Evolutionary conservation across 2,113 vertebrate species (phyloP).

Genomic region (Baryphthengus martii): DNA sequence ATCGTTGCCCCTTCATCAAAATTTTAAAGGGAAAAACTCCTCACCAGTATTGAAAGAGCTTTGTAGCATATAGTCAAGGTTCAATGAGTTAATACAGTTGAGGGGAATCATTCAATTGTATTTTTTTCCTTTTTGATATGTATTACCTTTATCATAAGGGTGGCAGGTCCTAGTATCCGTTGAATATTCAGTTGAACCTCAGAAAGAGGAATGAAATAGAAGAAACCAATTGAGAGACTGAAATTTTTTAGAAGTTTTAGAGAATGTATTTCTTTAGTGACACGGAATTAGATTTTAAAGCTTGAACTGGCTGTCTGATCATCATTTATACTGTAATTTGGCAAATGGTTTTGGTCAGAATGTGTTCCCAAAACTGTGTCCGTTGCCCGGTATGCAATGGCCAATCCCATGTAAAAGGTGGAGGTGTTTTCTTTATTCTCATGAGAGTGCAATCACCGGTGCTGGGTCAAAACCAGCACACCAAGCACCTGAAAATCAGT

Average conservation of each 20-base stretch:
- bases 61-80: background rate
- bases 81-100: background rate
- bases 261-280: background rate
- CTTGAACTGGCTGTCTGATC: background rate
- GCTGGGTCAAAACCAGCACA: no score
- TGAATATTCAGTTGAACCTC: background rate
- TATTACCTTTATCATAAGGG: background rate
- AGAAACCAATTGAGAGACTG: background rate
- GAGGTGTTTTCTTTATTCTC: no score
- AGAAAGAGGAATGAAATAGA: background rate
- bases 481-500: no score
- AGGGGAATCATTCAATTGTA: background rate
- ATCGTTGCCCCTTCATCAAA: background rate
- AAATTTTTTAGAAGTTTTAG: background rate
- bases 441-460: no score
- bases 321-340: background rate
- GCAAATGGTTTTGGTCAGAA: background rate
- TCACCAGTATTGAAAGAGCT: background rate
- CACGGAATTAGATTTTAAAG: background rate
- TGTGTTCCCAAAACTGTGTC: no score
- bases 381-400: no score
- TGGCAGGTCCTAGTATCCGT: background rate
- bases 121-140: background rate
- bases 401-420: no score
- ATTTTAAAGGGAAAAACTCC: background rate